phyloP scores from a whole-genome alignment of 1,140 invertebrate species.

The Zelostemma sp. region DNA sequence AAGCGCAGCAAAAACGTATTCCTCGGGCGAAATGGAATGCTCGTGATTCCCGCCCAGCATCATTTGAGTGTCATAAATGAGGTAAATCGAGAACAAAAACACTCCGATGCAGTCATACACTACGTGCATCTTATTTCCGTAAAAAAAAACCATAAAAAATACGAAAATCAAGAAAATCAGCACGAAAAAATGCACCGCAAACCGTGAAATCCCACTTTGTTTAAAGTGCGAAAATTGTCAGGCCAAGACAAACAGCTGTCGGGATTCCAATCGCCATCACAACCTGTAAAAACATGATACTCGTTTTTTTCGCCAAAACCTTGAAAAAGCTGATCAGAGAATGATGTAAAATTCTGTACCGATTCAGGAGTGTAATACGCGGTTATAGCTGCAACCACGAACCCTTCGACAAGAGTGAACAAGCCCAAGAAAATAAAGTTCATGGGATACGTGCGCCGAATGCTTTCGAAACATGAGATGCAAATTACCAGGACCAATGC shows the following conservation, averaged over 20 bases:
- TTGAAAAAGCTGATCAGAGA: too few relatives aligned
- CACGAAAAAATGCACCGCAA: too few relatives aligned
- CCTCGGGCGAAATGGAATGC: conserved; percentile 93
- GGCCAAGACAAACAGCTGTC: conserved; percentile 81
- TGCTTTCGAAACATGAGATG: conserved; percentile 88
- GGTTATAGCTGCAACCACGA: conserved; percentile 78
- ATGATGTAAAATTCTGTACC: too few relatives aligned
- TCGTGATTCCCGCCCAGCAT: conserved; percentile 95
- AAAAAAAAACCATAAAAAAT: conserved; percentile 84
- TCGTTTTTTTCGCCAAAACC: too few relatives aligned
- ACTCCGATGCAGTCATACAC: conserved; percentile 83
- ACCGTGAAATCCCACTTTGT: conserved; percentile 94
- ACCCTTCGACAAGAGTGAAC: conserved; percentile 86
- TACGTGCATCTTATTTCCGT: too few relatives aligned
- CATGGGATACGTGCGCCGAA: conserved; percentile 85
- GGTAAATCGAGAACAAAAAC: conserved; percentile 85
- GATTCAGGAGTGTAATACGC: conserved; percentile 72
- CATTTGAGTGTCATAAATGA: conserved; percentile 94
- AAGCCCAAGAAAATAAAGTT: conserved; percentile 91
- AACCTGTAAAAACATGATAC: too few relatives aligned
- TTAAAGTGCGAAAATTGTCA: conserved; percentile 95
- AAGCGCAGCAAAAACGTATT: conserved; percentile 95
- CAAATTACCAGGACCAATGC: conserved; percentile 84
- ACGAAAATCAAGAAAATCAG: too few relatives aligned
- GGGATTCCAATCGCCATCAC: conserved; percentile 87